Conservation (phyloP, 2,797 vertebrate genomes). For the Falco cherrug region DNA sequence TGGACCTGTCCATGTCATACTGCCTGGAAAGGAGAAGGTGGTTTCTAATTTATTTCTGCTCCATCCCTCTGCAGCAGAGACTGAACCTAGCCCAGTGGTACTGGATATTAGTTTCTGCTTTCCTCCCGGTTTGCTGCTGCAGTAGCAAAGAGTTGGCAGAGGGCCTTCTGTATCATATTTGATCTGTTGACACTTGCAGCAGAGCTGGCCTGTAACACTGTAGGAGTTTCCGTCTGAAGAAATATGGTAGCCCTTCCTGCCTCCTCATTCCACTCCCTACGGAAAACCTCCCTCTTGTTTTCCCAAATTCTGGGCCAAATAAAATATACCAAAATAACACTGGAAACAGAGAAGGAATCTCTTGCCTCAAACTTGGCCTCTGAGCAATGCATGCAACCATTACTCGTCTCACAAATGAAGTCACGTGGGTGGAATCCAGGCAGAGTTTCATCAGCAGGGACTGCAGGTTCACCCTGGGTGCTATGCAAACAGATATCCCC, state of each 20-base stretch:
- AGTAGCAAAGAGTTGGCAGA: constrained; percentile 60
- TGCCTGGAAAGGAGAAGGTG: not conserved
- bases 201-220: constrained; percentile 50
- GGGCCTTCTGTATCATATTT: constrained; percentile 53
- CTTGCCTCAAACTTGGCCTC: constrained; percentile 66
- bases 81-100: not conserved
- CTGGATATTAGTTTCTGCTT: not conserved
- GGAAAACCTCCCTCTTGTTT: constrained; percentile 68
- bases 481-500: not conserved
- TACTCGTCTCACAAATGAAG: constrained; percentile 6
- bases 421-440: constrained; percentile 51
- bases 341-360: constrained; percentile 61
- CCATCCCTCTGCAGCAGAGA: not conserved
- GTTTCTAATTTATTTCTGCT: not conserved
- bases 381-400: not conserved
- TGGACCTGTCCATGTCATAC: not conserved
- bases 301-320: constrained; percentile 60
- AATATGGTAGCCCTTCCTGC: constrained; percentile 70
- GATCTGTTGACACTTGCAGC: constrained; percentile 66
- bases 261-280: constrained; percentile 42
- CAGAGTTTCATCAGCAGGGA: constrained; percentile 27
- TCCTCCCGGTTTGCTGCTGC: constrained; percentile 27
- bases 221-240: constrained; percentile 62
- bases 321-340: constrained; percentile 67
- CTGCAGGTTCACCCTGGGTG: not conserved